Evolutionary conservation across 2,797 vertebrate species (phyloP).

Genomic region (Coregonus suidteri): DNA sequence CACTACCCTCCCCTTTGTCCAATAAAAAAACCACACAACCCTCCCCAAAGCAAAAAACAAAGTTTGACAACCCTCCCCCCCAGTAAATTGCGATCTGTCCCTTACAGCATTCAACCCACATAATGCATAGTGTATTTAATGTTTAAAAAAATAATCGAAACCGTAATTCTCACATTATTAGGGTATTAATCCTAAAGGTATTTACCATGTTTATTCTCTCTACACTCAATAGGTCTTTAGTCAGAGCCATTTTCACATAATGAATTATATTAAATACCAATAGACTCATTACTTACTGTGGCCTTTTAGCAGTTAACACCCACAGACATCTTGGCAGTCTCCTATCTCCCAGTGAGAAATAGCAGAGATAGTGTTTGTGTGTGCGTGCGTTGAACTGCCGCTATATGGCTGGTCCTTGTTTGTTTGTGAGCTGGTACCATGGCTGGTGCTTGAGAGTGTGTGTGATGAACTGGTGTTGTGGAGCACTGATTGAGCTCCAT

Average conservation of each 20-base stretch:
- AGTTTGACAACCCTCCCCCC: no score
- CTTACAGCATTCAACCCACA: no score
- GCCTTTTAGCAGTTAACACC: slow-evolving; percentile 21
- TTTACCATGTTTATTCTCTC: slow-evolving; percentile 12
- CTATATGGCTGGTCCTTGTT: not conserved
- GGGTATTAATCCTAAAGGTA: not conserved
- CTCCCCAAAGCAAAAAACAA: no score
- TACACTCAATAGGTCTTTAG: slow-evolving; percentile 11
- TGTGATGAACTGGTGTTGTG: slow-evolving; percentile 11
- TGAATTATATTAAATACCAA: slow-evolving; percentile 36
- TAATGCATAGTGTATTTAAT: no score
- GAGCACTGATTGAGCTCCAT: slow-evolving; percentile 29
- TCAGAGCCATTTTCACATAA: slow-evolving; percentile 3
- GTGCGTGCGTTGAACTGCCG: no score
- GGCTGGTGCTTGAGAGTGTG: not conserved
- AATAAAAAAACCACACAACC: no score
- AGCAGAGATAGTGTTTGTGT: no score
- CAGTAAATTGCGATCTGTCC: no score
- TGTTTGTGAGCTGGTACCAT: no score
- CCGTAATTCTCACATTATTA: not conserved
- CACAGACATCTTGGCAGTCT: not conserved
- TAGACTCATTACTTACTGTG: slow-evolving; percentile 37
- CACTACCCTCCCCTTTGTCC: no score
- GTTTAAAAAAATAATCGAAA: no score
- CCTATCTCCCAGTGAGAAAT: not conserved